phyloP scores from a whole-genome alignment of 1,140 invertebrate genomes.

The Papilio machaon region DNA sequence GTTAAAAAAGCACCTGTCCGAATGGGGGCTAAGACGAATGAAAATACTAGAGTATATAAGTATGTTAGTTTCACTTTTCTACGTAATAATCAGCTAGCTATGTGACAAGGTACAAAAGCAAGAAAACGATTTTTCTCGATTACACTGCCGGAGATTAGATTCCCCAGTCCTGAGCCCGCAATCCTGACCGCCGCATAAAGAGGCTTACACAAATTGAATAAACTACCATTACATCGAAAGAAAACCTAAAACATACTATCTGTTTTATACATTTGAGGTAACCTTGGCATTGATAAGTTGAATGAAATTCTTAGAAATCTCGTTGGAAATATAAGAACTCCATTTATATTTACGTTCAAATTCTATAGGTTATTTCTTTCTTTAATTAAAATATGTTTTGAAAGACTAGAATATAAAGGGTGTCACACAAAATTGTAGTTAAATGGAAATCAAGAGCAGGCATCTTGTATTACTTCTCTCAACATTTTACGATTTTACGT shows the following conservation, averaged over 20 bases:
- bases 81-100: neutral
- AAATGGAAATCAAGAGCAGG: no score
- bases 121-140: conserved; percentile 40
- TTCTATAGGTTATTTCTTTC: neutral
- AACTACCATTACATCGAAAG: conserved; percentile 34
- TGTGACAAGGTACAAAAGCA: conserved; percentile 29
- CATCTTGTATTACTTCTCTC: no score
- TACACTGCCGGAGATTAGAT: conserved; percentile 35
- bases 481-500: no score
- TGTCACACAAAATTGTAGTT: no score
- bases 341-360: neutral
- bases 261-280: neutral
- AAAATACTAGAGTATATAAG: neutral
- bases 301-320: conserved; percentile 11
- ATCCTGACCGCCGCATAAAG: conserved; percentile 38
- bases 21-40: no score
- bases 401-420: no score
- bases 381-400: neutral
- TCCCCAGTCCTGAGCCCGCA: conserved; percentile 13
- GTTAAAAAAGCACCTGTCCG: no score
- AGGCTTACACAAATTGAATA: conserved; percentile 39
- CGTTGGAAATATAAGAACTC: neutral
- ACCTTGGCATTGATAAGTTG: conserved; percentile 11
- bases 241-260: neutral
- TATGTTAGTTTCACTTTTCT: neutral